A percentile compares a stretch with the other conserved stretches of the same genome.
Evolutionary conservation across 1,140 invertebrate genomes (phyloP).

Genomic region (Oppia nitens): DNA sequence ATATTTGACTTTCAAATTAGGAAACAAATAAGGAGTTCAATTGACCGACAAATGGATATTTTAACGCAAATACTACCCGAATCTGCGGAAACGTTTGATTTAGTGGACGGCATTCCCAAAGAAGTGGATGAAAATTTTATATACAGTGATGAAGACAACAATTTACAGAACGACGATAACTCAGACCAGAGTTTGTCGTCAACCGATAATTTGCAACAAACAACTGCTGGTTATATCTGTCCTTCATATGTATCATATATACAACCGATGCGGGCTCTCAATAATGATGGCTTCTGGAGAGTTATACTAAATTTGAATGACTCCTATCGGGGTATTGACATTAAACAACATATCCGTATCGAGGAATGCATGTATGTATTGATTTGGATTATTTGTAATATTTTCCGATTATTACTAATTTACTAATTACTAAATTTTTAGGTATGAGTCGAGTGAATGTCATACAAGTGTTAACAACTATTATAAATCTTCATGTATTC

Average conservation of each 20-base stretch:
- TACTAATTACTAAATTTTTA: not conserved
- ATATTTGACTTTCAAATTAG: not conserved
- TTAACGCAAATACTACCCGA: slow-evolving; percentile 1
- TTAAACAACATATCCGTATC: slow-evolving; percentile 61
- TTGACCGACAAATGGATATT: not conserved
- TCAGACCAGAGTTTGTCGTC: not conserved
- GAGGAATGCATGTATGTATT: slow-evolving; percentile 56
- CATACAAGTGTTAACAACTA: not conserved
- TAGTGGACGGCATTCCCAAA: not conserved
- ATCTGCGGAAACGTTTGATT: not conserved
- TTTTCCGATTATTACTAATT: slow-evolving; percentile 2
- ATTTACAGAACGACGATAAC: not conserved
- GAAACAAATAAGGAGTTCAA: not conserved
- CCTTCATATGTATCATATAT: slow-evolving; percentile 62
- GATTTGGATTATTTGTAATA: not conserved
- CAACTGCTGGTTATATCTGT: slow-evolving; percentile 53
- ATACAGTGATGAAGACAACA: too few species aligned
- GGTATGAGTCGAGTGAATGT: not conserved
- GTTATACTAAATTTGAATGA: slow-evolving; percentile 61
- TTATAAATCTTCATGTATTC: slow-evolving; percentile 44
- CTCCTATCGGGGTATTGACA: slow-evolving; percentile 32
- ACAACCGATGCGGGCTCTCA: slow-evolving; percentile 55
- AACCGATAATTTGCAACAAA: not conserved
- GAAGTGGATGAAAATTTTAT: not conserved
- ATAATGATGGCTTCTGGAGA: slow-evolving; percentile 58